Percentiles rank a stretch among this genome's conserved stretches.
Evolutionary conservation across 2,113 vertebrate species (phyloP).

Genomic region (Ammodytes marinus): DNA sequence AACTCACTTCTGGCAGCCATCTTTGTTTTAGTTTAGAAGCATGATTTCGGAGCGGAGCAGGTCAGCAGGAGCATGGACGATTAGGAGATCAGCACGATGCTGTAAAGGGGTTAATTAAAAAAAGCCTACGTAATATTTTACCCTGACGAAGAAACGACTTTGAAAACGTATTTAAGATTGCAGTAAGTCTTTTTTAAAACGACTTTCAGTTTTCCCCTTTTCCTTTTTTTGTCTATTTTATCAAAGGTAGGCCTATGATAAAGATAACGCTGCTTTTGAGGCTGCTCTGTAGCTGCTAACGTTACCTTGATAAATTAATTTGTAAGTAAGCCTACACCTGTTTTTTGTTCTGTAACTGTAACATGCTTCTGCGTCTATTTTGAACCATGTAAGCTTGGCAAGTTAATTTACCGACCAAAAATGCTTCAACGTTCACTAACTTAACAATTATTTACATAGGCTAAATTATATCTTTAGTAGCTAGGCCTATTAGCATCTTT

Average conservation of each 20-base stretch:
- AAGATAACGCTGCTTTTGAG: too few species aligned
- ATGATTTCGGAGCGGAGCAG: accelerated
- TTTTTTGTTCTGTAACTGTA: not conserved
- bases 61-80: too few species aligned
- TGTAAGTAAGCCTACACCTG: not conserved
- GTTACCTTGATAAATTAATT: not conserved
- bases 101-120: not conserved
- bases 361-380: not conserved
- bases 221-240: too few species aligned
- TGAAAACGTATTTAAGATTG: not conserved
- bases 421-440: not conserved
- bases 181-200: not conserved
- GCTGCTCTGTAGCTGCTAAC: too few species aligned
- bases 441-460: not conserved
- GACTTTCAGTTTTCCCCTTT: too few species aligned
- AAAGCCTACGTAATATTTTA: too few species aligned
- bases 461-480: too few species aligned
- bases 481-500: not conserved
- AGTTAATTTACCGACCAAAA: not conserved
- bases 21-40: not conserved
- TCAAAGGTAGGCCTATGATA: too few species aligned
- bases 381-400: not conserved
- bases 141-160: accelerated
- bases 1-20: slow-evolving; percentile 29
- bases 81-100: too few species aligned